phyloP scores from a whole-genome alignment of 1,140 invertebrate genomes.

The Lordiphosa clarofinis region DNA sequence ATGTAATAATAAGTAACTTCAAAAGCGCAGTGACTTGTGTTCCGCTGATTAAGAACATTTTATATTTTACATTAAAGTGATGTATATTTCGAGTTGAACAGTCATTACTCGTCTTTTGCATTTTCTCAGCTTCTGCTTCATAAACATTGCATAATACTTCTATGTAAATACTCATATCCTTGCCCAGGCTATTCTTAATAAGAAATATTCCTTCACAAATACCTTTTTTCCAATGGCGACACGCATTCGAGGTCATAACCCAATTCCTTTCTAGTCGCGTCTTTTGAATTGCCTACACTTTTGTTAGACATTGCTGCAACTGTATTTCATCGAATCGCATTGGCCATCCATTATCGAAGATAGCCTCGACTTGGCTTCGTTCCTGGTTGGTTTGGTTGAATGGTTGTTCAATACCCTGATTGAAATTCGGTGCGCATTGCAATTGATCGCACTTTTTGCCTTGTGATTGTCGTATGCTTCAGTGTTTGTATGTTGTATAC shows the following conservation, averaged over 20 bases:
- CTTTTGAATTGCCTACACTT: background rate
- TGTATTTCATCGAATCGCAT: conserved; percentile 49
- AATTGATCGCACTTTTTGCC: conserved; percentile 75
- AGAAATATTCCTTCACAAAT: background rate
- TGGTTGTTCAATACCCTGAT: conserved; percentile 42
- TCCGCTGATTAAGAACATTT: too few relatives aligned
- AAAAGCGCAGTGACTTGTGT: too few relatives aligned
- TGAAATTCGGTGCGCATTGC: conserved; percentile 74
- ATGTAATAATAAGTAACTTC: too few relatives aligned
- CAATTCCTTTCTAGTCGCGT: conserved; percentile 63
- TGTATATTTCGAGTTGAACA: too few relatives aligned
- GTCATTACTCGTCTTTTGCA: too few relatives aligned
- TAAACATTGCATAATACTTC: too few relatives aligned
- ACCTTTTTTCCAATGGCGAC: conserved; percentile 39
- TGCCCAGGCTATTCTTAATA: background rate
- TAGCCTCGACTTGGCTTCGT: conserved; percentile 6
- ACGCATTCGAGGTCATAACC: conserved; percentile 79
- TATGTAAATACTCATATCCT: too few relatives aligned
- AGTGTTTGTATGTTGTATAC: conserved; percentile 17
- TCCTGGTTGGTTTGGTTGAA: conserved; percentile 6
- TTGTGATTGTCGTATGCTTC: conserved; percentile 42
- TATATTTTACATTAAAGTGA: too few relatives aligned
- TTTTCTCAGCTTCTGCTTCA: too few relatives aligned
- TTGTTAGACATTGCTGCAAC: conserved; percentile 39
- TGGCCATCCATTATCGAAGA: conserved; percentile 35